Evolutionary conservation across 2,888 invertebrate species (phyloP).

Genomic region (Clanis bilineata): DNA sequence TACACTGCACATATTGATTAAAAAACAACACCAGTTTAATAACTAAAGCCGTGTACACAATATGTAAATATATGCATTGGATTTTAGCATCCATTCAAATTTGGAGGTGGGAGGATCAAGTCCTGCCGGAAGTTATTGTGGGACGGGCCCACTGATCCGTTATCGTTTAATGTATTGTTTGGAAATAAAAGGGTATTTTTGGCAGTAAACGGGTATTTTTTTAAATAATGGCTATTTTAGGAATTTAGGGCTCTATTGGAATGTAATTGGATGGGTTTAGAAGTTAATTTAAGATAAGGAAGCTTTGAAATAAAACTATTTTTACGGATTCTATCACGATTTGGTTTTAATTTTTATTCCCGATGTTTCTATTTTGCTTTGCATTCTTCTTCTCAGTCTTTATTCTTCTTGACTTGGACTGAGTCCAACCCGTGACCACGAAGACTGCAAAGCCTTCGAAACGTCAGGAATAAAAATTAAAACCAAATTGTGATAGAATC

Average conservation of each 20-base stretch:
- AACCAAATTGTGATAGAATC: too few relatives aligned
- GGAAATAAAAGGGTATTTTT: not conserved
- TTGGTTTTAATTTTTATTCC: too few relatives aligned
- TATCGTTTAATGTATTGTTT: constrained; percentile 12
- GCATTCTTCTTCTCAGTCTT: too few relatives aligned
- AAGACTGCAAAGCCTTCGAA: too few relatives aligned
- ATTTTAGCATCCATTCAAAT: not conserved
- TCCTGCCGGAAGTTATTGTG: constrained; percentile 13
- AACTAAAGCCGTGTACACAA: not conserved
- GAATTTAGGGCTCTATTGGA: not conserved
- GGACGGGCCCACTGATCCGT: constrained; percentile 9
- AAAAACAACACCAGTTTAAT: not conserved
- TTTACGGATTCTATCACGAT: too few relatives aligned
- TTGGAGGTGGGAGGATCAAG: not conserved
- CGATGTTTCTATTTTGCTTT: too few relatives aligned
- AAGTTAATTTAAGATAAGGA: not conserved
- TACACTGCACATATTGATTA: not conserved
- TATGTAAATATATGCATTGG: constrained; percentile 11
- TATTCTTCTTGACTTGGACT: too few relatives aligned
- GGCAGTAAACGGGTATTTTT: not conserved
- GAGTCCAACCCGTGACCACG: too few relatives aligned
- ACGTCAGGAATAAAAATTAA: too few relatives aligned
- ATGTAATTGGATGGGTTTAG: not conserved
- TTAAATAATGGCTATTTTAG: not conserved
- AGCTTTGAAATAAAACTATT: not conserved